Evolutionary conservation across 2,797 vertebrate species (phyloP).

Genomic region (Lithobates sylvaticus): DNA sequence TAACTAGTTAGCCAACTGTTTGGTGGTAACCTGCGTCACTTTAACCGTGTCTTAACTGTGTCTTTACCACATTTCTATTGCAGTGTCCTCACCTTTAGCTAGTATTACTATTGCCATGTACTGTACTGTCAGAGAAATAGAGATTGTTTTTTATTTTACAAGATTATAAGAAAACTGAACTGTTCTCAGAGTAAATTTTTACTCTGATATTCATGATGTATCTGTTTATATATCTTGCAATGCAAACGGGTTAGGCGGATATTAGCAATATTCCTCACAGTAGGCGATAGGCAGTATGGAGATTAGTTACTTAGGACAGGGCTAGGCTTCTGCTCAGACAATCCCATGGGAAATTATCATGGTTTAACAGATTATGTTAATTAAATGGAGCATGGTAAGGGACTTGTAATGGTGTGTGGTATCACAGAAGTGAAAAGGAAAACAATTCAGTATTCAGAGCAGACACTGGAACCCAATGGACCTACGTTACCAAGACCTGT

Average conservation of each 20-base stretch:
- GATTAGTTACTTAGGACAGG: constrained; percentile 42
- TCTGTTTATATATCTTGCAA: constrained; percentile 22
- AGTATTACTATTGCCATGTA: too few species aligned
- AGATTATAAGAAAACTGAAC: too few species aligned
- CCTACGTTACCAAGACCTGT: neutral
- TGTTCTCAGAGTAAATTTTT: neutral
- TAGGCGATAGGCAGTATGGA: constrained; percentile 20
- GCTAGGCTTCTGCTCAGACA: constrained; percentile 15
- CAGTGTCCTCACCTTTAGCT: too few species aligned
- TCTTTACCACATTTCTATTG: too few species aligned
- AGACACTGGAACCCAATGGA: neutral
- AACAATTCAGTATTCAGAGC: neutral
- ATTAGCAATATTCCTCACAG: constrained; percentile 46
- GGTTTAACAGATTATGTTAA: constrained; percentile 38
- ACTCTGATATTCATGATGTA: neutral
- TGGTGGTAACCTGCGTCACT: too few species aligned
- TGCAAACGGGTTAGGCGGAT: constrained; percentile 18
- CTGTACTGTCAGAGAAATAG: too few species aligned
- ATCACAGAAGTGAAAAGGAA: neutral
- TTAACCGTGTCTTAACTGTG: too few species aligned
- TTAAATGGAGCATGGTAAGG: constrained; percentile 36
- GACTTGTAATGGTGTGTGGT: neutral
- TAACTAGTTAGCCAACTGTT: too few species aligned
- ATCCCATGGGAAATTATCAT: constrained; percentile 33
- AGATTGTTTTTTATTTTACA: too few species aligned